Evolutionary conservation across 2,888 invertebrate genomes (phyloP), one percentile per base, ranked within the genome.

Genomic region (Pollenia labialis): DNA sequence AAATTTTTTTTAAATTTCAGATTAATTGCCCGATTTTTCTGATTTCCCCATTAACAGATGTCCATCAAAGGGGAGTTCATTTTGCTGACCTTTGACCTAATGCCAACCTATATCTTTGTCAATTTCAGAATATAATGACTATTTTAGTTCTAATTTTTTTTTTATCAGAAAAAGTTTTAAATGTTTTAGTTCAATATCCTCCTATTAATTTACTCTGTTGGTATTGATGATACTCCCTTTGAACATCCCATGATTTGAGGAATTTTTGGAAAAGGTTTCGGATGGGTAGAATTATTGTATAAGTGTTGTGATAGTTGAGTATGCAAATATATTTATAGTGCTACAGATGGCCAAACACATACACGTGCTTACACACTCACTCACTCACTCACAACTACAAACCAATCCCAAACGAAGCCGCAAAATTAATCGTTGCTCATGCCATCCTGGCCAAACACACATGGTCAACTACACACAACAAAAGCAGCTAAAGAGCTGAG

Each of bases 361-460:
- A 75, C 54, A 44, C 50, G 40, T 16, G 23, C 52, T 18, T 7
- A 50, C 8, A 75, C 14, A n/a, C 75, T 50, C 12, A 69, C 40
- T 54, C 54, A 46, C 18, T 50, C 23, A 48, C 50, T 60, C 8
- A 18, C 52, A 16, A 4, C n/a, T 42, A 16, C 60, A 44, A 81
- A 60, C 50, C 42, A 48, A 74, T 18, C n/a, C 64, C 64, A 80
- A 80, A 62, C 48, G 80, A 77, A 84, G 77, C 87, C 87, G 68
- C 87, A 87, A 87, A 85, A 87, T 87, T 87, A 87, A 87, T 87
- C 85, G 87, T 87, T 81, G 46, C 81, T 85, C 87, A 81, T 87
- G 77, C 72, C 82, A 66, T 32, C 12, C 52, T 44, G 66, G 23
- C 23, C 44, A 48, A 12, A 44, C 12, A 71, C 40, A 40, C 66